Evolutionary conservation across 2,888 invertebrate species (phyloP).

Genomic region (Germaria angustata): DNA sequence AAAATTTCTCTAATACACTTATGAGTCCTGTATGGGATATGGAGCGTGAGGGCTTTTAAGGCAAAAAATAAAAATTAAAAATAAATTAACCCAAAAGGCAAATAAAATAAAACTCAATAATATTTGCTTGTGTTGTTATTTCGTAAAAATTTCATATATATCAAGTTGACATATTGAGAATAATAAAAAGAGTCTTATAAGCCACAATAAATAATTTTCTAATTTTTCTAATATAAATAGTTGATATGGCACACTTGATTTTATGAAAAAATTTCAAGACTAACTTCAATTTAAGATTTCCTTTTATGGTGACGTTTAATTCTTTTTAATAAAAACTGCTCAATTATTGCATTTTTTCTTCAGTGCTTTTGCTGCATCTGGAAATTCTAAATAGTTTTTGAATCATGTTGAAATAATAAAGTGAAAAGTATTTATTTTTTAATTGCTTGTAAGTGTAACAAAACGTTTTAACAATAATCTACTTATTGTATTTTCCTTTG

Average conservation of each 20-base stretch:
- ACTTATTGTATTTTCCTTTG: not conserved
- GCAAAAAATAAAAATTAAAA: too few species aligned
- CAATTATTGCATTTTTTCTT: not conserved
- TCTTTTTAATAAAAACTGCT: not conserved
- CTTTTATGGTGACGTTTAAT: not conserved
- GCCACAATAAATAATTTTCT: too few species aligned
- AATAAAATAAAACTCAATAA: too few species aligned
- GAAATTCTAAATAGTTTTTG: not conserved
- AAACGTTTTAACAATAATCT: slow-evolving; percentile 57
- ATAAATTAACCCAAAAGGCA: too few species aligned
- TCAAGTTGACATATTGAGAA: too few species aligned
- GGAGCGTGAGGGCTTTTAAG: too few species aligned
- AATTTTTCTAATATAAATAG: not conserved
- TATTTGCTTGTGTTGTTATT: too few species aligned
- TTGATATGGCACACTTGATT: not conserved
- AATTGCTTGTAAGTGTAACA: slow-evolving; percentile 54
- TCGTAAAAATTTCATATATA: too few species aligned
- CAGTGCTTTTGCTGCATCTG: not conserved
- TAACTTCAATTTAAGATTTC: slow-evolving; percentile 3
- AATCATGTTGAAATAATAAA: slow-evolving; percentile 19
- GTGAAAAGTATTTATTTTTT: slow-evolving; percentile 32
- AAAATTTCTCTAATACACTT: too few species aligned
- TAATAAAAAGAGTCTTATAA: too few species aligned
- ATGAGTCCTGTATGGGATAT: too few species aligned
- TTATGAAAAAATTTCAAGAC: not conserved